Evolutionary conservation across 2,113 vertebrate species (phyloP).

Genomic region (Alaudala cheleensis): DNA sequence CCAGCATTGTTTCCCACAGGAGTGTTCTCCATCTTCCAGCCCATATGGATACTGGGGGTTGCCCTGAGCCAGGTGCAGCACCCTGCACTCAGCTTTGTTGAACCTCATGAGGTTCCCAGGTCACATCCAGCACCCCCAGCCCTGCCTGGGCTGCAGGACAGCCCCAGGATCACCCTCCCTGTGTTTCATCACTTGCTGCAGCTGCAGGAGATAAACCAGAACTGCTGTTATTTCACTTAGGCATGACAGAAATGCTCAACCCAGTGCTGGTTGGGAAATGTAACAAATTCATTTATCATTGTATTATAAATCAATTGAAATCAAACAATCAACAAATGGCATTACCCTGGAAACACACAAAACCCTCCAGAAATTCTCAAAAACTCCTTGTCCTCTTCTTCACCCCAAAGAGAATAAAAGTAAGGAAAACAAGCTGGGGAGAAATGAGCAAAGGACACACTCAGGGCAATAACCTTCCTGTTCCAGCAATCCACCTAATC

Average conservation of each 20-base stretch:
- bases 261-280: accelerated
- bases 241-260: background rate
- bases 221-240: background rate
- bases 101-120: background rate
- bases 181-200: background rate
- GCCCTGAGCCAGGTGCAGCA: background rate
- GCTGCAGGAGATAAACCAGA: background rate
- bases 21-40: background rate
- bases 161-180: background rate
- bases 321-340: background rate
- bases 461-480: background rate
- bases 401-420: background rate
- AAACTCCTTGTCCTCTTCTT: background rate
- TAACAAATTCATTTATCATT: background rate
- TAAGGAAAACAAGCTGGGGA: background rate
- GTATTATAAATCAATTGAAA: background rate
- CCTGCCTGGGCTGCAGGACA: background rate
- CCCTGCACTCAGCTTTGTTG: background rate
- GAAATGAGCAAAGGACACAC: background rate
- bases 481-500: background rate
- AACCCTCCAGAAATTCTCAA: background rate
- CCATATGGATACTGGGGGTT: background rate
- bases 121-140: background rate
- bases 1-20: background rate
- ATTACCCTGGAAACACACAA: background rate